phyloP scores from a whole-genome alignment of 2,888 invertebrate species.

The Ophioninae sp. region DNA sequence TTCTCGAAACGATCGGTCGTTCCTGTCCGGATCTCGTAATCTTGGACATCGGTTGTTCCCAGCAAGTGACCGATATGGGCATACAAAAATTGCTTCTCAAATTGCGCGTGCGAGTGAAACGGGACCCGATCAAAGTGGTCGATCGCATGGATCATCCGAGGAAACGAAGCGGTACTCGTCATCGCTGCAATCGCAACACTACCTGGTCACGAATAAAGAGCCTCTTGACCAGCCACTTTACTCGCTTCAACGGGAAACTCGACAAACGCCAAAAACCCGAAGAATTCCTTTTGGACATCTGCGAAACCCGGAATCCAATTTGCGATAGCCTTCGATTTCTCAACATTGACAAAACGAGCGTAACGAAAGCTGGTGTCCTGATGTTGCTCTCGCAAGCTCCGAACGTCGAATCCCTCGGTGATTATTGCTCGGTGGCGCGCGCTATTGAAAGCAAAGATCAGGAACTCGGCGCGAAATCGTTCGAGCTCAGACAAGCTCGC shows the following conservation, averaged over 20 bases:
- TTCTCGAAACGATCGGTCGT: slow-evolving; percentile 79
- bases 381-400: slow-evolving; percentile 78
- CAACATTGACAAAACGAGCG: slow-evolving; percentile 79
- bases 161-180: background rate
- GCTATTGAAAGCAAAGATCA: slow-evolving; percentile 79
- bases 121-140: background rate
- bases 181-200: slow-evolving; percentile 57
- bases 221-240: slow-evolving; percentile 68
- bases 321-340: slow-evolving; percentile 78
- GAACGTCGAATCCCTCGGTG: slow-evolving; percentile 79
- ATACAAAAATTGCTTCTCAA: slow-evolving; percentile 77
- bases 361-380: slow-evolving; percentile 79
- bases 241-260: slow-evolving; percentile 56
- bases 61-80: slow-evolving; percentile 80
- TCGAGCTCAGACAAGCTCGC: slow-evolving; percentile 77
- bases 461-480: slow-evolving; percentile 63
- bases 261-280: slow-evolving; percentile 68
- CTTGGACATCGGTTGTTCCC: slow-evolving; percentile 80
- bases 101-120: background rate
- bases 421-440: slow-evolving; percentile 79
- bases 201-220: slow-evolving; percentile 77
- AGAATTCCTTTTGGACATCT: slow-evolving; percentile 77
- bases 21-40: slow-evolving; percentile 78
- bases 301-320: slow-evolving; percentile 77
- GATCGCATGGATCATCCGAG: background rate